Evolutionary conservation across 2,113 vertebrate species (phyloP), one percentile per base, ranked within the genome.

Genomic region (Lepisosteus oculatus): DNA sequence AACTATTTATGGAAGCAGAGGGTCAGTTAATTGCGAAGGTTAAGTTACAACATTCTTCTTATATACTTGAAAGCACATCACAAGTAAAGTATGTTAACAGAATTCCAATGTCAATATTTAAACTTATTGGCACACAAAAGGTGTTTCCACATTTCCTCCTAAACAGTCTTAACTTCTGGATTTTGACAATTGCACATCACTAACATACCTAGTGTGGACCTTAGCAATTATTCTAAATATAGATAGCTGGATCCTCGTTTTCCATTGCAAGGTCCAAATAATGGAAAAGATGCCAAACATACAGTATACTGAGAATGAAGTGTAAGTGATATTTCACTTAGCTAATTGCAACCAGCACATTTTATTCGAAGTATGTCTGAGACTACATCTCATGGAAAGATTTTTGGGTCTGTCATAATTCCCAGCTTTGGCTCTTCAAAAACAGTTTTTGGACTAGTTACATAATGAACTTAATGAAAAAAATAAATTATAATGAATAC

Each of bases 211-310:
- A 69, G 69, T 75, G 68, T 81, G 68, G 66, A 73, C 73, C 68
- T 54, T 67, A 75, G 67, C 71, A 69, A 72, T 72, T 69, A 63
- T 74, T 81, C 77, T 77, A 79, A 68, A 74, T 82, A 79, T 82
- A 80, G 77, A 76, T 74, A 77, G 72, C 71, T 75, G 71, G 71
- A 43, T 65, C 71, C 69, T 65, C 67, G 74, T 83, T 85, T 84
- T 85, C 81, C 84, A 81, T 67, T 77, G 79, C 65, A 59, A 62
- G 70, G 47, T 83, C 84, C 84, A 85, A 83, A 85, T 81, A 63
- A 43, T 57, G 43, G 74, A 74, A 78, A 79, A 55, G 68, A 57
- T 70, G 81, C 80, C 80, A 84, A 77, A 74, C 77, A 77, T 79
- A 17, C 15, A 17, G 15, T 17, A 82, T 84, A 80, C 74, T 68